Evolutionary conservation across 2,888 invertebrate species (phyloP).

Genomic region (Elysia crispata): DNA sequence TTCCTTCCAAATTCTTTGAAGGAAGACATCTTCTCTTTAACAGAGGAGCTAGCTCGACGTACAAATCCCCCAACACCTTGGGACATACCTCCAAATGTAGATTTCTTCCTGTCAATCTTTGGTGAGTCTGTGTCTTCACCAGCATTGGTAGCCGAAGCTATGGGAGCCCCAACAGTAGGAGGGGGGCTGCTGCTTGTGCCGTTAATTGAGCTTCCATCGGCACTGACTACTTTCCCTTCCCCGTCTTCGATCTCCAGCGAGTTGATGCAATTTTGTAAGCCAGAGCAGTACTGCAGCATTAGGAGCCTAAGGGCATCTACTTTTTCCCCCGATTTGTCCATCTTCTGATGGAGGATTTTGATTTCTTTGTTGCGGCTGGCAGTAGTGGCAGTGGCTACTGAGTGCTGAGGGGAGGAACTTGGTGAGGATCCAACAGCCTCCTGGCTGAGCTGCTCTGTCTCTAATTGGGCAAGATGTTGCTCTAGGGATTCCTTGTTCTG

Average conservation of each 20-base stretch:
- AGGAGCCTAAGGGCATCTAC: slow-evolving; percentile 94
- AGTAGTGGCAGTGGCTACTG: no score
- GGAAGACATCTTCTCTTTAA: slow-evolving; percentile 46
- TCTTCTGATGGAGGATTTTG: slow-evolving; percentile 11
- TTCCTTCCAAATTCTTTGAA: slow-evolving; percentile 43
- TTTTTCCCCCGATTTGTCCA: slow-evolving; percentile 87
- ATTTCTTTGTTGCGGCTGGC: slow-evolving; percentile 24
- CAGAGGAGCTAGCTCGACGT: slow-evolving; percentile 37
- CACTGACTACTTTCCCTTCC: not conserved
- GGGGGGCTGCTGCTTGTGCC: not conserved
- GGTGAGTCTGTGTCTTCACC: not conserved
- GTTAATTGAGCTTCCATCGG: not conserved
- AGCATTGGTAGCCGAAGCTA: not conserved
- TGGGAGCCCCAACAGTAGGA: not conserved
- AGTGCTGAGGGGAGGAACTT: no score
- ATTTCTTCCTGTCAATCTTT: not conserved
- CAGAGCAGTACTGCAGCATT: slow-evolving; percentile 96
- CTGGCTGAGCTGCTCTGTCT: not conserved
- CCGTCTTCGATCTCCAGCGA: slow-evolving; percentile 27
- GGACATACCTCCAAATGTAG: not conserved
- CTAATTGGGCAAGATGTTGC: slow-evolving; percentile 47
- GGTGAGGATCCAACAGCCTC: not conserved
- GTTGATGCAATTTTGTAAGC: slow-evolving; percentile 87
- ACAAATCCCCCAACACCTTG: slow-evolving; percentile 41
- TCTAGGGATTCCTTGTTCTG: slow-evolving; percentile 80